Base-by-base conservation (phyloP, 1,140 invertebrate genomes). In the Heliconius nattereri region DNA sequence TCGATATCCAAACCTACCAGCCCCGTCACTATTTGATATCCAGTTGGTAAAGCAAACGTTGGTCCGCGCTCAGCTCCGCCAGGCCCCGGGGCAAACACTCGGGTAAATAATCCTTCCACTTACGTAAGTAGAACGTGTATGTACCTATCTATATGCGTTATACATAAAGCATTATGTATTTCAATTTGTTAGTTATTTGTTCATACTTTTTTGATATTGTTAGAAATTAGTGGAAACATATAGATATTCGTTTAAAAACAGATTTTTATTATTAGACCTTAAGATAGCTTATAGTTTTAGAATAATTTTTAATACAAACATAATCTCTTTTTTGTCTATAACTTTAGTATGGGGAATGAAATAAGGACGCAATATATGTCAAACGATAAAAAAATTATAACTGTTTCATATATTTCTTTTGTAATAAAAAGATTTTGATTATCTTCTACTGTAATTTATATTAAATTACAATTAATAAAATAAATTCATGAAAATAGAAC, bases 31-130 rank as follows among this genome's bases (percentile, higher is more conserved):
- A 91, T 23, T 80, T 83, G 87, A 87, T 87, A 93, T 92, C 89
- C 91, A 90, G 90, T 91, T 88, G 86, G 91, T 89, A 92, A 89
- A 89, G 90, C 89, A 92, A 93, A 93, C 90, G 90, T 90, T 90
- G 89, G 90, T 81, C 89, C 88, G 86, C 85, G 85, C 84, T 83
- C 83, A 81, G 85, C 85, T 88, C 83, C 73, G 29, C 82, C 77
- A 75, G 76, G 79, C 84, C 85, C 84, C 75, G 57, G 80, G 81
- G 89, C 86, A 91, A 92, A 91, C 83, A 90, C 87, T 78, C 83
- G 81, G 83, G 80, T 88, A 82, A 78, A 78, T 76, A 84, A 81
- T 77, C 78, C 82, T 78, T 74, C 82, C 71, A 79, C 78, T 73
- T 76, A 84, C 66, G 75, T 84, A 71, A 32, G 45, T 80, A 80